phyloP scores from a whole-genome alignment of 1,140 invertebrate species.

The Venturia canescens region DNA sequence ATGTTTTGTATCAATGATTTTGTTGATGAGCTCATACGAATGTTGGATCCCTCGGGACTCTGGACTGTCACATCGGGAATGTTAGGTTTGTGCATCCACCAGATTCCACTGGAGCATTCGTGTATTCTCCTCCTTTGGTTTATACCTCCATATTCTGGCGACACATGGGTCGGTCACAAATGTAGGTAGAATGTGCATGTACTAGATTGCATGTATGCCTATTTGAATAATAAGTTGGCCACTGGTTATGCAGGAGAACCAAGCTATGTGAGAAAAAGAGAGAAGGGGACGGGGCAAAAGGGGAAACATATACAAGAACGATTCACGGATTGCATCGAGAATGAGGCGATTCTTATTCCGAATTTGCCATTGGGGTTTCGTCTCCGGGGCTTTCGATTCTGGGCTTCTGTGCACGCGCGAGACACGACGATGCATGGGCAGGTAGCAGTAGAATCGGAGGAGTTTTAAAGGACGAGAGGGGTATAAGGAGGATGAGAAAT shows the following conservation, averaged over 20 bases:
- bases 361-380: slow-evolving; percentile 50
- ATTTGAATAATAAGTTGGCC: slow-evolving; percentile 45
- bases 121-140: slow-evolving; percentile 3
- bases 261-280: slow-evolving; percentile 8
- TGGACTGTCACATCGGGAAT: background rate
- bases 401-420: slow-evolving; percentile 39
- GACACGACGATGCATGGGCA: slow-evolving; percentile 6
- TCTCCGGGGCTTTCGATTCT: slow-evolving; percentile 23
- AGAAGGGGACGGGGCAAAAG: slow-evolving; percentile 16
- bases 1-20: no score
- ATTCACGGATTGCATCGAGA: slow-evolving; percentile 52
- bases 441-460: background rate
- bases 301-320: background rate
- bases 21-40: no score
- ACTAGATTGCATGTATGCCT: background rate
- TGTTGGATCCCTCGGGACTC: no score
- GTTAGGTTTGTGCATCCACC: background rate
- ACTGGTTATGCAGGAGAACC: slow-evolving; percentile 40
- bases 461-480: background rate
- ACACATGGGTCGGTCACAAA: slow-evolving; percentile 24
- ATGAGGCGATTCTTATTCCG: slow-evolving; percentile 53
- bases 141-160: slow-evolving; percentile 4
- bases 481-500: background rate
- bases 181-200: background rate
- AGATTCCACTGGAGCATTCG: background rate